Evolutionary conservation across 2,888 invertebrate genomes (phyloP), one percentile per base, ranked within the genome.

Genomic region (Synanthedon vespiformis): DNA sequence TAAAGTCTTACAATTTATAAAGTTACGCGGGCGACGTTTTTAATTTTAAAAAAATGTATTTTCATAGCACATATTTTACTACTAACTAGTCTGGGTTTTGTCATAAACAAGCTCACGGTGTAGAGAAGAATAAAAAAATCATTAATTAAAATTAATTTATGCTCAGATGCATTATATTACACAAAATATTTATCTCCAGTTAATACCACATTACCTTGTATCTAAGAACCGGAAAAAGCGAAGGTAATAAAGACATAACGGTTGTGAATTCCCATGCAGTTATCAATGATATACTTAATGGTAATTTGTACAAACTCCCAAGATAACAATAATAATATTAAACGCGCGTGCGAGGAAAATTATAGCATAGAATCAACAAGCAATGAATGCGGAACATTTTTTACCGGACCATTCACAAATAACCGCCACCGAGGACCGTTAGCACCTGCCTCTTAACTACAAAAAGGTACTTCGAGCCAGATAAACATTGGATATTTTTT

Each of bases 371-470:
- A 53, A 27, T 70, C 70, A 73, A 72, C 75, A 8, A 34, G 34
- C 71, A 77, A 74, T 67, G 70, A 67, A 62, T 60, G 61, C 63
- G 63, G 69, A 68, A 67, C 67, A 62, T 74, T 84, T 85, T 85
- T 85, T 83, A 75, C 70, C 65, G 59, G 56, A 65, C 62, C 72
- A 80, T 81, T 82, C 74, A 81, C 72, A 67, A 76, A 72, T 81
- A 85, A 85, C 86, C 80, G 86, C 74, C 85, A 72, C 58, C 55
- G 52, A 59, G 59, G 67, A 76, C 86, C 85, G 86, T 86, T 86
- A 81, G 57, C 84, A 84, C 81, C 85, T 85, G 85, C 75, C 66
- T 18, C 44, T 14, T 13, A 50, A 40, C 27, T 50, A 27, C 6
- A 18, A 16, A 49, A 13, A 49, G n/a, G 22, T 49, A 49, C 16